Evolutionary conservation across 2,888 invertebrate species (phyloP).

Genomic region (Diarsia brunnea): DNA sequence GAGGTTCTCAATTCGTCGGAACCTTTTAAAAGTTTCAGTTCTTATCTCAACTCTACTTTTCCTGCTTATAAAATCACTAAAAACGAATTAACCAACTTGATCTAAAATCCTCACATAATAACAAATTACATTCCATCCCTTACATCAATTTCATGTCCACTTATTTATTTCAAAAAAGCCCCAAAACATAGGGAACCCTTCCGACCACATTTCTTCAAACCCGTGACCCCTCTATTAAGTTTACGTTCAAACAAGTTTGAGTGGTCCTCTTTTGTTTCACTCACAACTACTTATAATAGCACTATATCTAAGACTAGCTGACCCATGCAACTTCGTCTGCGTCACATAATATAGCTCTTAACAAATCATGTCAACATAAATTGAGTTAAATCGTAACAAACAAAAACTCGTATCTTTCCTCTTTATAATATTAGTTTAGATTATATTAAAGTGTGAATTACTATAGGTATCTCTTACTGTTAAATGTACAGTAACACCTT

Average conservation of each 20-base stretch:
- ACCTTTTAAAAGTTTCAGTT: not conserved
- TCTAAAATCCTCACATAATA: not conserved
- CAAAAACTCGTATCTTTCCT: too few relatives aligned
- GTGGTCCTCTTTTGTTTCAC: slow-evolving; percentile 61
- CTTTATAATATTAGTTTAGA: too few relatives aligned
- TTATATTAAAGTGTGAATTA: too few relatives aligned
- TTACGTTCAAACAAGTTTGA: slow-evolving; percentile 47
- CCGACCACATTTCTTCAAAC: not conserved
- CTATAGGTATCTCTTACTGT: too few relatives aligned
- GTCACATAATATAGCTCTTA: too few relatives aligned
- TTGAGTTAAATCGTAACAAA: too few relatives aligned
- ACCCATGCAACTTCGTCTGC: too few relatives aligned
- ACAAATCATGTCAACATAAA: too few relatives aligned
- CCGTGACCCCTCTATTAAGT: slow-evolving; percentile 43
- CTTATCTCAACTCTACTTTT: not conserved
- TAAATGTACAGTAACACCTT: too few relatives aligned
- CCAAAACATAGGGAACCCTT: not conserved
- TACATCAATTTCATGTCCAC: slow-evolving; percentile 10
- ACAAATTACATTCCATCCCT: slow-evolving; percentile 6
- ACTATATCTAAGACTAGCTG: not conserved
- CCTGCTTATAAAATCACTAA: not conserved
- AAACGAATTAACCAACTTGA: not conserved
- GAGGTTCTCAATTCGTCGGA: too few relatives aligned
- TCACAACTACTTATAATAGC: slow-evolving; percentile 11
- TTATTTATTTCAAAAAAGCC: not conserved